A percentile compares a stretch with the other conserved stretches of the same genome.
phyloP scores from a whole-genome alignment of 2,797 vertebrate genomes.

The Microctenopoma lineatum region DNA sequence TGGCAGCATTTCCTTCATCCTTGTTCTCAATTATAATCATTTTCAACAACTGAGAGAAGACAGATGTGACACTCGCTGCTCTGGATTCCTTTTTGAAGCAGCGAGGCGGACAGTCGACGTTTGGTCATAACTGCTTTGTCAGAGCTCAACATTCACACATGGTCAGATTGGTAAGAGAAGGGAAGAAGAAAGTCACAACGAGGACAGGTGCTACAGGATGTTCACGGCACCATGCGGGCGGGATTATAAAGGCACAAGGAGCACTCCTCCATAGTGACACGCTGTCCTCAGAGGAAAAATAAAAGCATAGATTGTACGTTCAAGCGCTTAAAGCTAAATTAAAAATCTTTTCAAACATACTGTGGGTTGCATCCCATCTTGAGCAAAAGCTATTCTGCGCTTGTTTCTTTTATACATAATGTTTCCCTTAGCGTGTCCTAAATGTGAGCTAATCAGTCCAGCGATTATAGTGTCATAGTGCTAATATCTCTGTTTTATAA shows the following conservation, averaged over 20 bases:
- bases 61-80: slow-evolving; percentile 49
- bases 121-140: slow-evolving; percentile 52
- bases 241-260: slow-evolving; percentile 25
- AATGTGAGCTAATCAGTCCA: not conserved
- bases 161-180: slow-evolving; percentile 12
- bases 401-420: slow-evolving; percentile 4
- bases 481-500: slow-evolving; percentile 5
- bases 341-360: not conserved
- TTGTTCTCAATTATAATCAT: slow-evolving; percentile 54
- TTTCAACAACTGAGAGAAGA: slow-evolving; percentile 44
- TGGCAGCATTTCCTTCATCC: slow-evolving; percentile 44
- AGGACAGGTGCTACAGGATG: slow-evolving; percentile 16
- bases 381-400: not conserved
- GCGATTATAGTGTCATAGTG: not conserved
- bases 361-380: not conserved
- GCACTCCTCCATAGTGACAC: not conserved
- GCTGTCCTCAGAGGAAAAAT: slow-evolving; percentile 1
- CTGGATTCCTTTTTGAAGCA: slow-evolving; percentile 48
- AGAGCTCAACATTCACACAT: slow-evolving; percentile 48
- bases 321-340: slow-evolving; percentile 1
- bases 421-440: not conserved
- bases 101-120: slow-evolving; percentile 32
- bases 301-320: not conserved
- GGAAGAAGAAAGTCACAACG: slow-evolving; percentile 22
- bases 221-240: slow-evolving; percentile 12